Base-by-base conservation (phyloP, 2,888 invertebrate genomes). In the Dexiosoma caninum region DNA sequence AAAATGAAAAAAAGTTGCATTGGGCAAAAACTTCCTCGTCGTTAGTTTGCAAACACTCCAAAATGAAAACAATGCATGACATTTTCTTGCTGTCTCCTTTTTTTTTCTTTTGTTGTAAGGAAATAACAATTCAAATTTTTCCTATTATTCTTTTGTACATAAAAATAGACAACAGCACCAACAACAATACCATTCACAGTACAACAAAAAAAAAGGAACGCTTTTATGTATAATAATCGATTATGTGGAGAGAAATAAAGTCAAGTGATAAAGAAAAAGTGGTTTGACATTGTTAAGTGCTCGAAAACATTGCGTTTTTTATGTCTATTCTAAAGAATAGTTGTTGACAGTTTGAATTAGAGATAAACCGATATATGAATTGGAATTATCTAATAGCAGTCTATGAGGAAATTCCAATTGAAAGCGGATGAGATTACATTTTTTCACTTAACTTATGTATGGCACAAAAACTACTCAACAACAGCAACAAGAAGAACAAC, bases 31-130 rank as follows among this genome's bases (percentile, higher is more conserved):
- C 59, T 81, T 81, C 27, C 40, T 62, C 72, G 67, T 77, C 72
- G 67, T 42, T 67, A 44, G 72, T 55, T 59, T 57, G 72, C 62
- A 81, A 77, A 72, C 72, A 49, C 70, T 79, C 9, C n/a, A 49
- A 70, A 81, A 30, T n/a, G 49, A 76, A 81, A 77, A 81, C 76
- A 81, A 59, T 81, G 62, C 77, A 78, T 71, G 70, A 78, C 70
- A 71, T 69, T 78, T 64, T 35, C 35, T 51, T 42, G 9, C 51
- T 66, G 49, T 44, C 21, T 53, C 21, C 27, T 37, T 46, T 44
- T 66, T 57, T 30, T 16, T n/a, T n/a, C n/a, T n/a, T n/a, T n/a
- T n/a, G n/a, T 77, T 32, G 46, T n/a, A 69, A 64, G 77, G 77
- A 78, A 78, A 78, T 64, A 78, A 76, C 69, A 76, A 76, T 64